phyloP scores from a whole-genome alignment of 2,797 vertebrate species.

The Propithecus deckenii region DNA sequence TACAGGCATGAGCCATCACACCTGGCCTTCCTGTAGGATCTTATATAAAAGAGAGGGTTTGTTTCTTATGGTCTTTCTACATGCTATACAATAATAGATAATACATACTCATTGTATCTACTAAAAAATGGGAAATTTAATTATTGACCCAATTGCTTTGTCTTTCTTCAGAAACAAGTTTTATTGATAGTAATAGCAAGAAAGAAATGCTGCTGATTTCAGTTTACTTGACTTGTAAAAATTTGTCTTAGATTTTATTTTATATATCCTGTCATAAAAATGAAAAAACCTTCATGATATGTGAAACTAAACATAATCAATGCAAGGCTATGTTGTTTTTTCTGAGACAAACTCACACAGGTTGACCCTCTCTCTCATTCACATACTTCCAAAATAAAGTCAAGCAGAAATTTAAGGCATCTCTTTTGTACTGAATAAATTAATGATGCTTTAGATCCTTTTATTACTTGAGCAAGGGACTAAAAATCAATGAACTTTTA shows the following conservation, averaged over 20 bases:
- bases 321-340: background rate
- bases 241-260: background rate
- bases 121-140: background rate
- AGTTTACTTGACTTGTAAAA: background rate
- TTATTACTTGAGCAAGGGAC: background rate
- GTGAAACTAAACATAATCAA: background rate
- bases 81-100: background rate
- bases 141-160: background rate
- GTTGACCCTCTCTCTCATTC: background rate
- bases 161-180: background rate
- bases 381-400: background rate
- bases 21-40: background rate
- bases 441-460: background rate
- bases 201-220: background rate
- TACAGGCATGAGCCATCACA: background rate
- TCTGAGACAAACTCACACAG: background rate
- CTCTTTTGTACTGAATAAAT: background rate
- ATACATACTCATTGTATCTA: background rate
- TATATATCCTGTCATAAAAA: background rate
- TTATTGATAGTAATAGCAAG: background rate
- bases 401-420: background rate
- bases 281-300: background rate
- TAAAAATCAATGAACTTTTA: background rate
- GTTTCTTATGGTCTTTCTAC: background rate
- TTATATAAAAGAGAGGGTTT: background rate